phyloP scores from a whole-genome alignment of 2,797 vertebrate genomes.

The Tauraco hartlaubi region DNA sequence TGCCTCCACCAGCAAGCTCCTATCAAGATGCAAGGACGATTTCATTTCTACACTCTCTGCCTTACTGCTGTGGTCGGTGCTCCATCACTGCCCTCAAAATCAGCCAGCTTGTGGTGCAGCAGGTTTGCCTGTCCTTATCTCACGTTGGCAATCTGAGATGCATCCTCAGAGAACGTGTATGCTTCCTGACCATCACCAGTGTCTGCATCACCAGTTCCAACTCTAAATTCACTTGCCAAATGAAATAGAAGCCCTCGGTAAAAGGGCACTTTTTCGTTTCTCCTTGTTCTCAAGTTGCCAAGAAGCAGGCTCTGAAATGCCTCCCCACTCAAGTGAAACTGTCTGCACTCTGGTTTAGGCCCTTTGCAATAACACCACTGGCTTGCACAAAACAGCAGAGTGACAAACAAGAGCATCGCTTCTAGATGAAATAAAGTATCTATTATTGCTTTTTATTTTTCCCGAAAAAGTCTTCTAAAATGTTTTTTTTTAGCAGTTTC shows the following conservation, averaged over 20 bases:
- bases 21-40: background rate
- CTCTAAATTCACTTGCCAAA: background rate
- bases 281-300: background rate
- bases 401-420: background rate
- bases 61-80: background rate
- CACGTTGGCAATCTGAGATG: background rate
- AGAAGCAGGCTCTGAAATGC: background rate
- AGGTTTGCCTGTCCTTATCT: background rate
- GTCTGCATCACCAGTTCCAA: background rate
- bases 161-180: background rate
- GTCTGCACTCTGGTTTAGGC: background rate
- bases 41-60: background rate
- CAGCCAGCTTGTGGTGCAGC: background rate
- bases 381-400: background rate
- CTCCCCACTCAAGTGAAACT: rapidly evolving
- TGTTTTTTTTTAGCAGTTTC: background rate
- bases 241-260: background rate
- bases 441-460: too few species aligned
- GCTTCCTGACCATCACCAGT: background rate
- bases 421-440: background rate
- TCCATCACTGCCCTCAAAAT: background rate
- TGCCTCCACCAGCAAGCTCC: background rate
- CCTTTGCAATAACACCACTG: background rate
- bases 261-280: background rate
- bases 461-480: background rate